Evolutionary conservation across 2,888 invertebrate genomes (phyloP), one percentile per base, ranked within the genome.

Genomic region (Schizaphis graminum): DNA sequence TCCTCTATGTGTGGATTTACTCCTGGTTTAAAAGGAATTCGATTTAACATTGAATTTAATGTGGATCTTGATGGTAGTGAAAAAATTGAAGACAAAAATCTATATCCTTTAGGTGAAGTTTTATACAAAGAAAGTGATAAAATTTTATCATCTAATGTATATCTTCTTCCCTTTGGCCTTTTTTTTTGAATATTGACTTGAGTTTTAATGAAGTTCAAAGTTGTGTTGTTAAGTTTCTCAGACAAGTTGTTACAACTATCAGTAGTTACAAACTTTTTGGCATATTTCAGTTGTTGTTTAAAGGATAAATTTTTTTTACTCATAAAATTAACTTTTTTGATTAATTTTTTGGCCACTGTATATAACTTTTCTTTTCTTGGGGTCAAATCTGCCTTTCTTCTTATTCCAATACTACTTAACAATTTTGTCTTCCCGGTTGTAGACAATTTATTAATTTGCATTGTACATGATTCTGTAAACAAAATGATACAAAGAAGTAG

Each of bases 1-100:
- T n/a, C n/a, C n/a, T n/a, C n/a, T n/a, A n/a, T n/a, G n/a, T 77
- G 49, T 86, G 3, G 4, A 86, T 91, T 94, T 28, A 94, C 11
- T 35, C 94, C 91, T 8, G 87, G 44, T 86, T 91, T 57, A 57
- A 94, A 94, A 5, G 91, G 86, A 41, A 94, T 86, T 86, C 41
- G 8, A 91, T 13, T 56, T 85, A 91, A 91, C 91, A 91, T 44
- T 61, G 13, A 44, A 44, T 44, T 89, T 89, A 89, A 61, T 13
- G 89, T 61, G 0, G 49, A 49, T 87, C 49, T 87, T 28, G 87
- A 87, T 53, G 53, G 87, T 13, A 87, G 87, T 16, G 89, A 61
- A 44, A 89, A 89, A 3, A 89, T 89, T 89, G 89, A 61, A 44
- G 89, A 89, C 13, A 89, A 28, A 61, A 89, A 89, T 47, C 26